Evolutionary conservation across 2,888 invertebrate species (phyloP).

Genomic region (Tetragonisca angustula): DNA sequence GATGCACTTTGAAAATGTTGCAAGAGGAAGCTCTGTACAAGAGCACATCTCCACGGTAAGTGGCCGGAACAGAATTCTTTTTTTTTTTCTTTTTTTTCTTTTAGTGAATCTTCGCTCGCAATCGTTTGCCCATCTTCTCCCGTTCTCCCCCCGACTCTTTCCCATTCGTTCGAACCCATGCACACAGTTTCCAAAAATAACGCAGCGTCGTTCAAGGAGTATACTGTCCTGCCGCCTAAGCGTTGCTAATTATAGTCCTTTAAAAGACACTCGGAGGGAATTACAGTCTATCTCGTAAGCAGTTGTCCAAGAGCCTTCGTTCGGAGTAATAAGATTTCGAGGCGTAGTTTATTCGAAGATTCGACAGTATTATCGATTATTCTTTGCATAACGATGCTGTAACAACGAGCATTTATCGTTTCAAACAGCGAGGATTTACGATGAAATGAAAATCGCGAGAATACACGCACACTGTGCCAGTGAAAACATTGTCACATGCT

Average conservation of each 20-base stretch:
- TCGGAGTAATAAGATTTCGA: background rate
- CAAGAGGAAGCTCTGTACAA: conserved; percentile 80
- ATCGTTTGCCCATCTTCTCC: conserved; percentile 18
- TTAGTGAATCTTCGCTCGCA: conserved; percentile 2
- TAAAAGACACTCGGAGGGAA: conserved; percentile 59
- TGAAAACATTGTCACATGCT: conserved; percentile 39
- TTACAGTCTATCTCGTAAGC: conserved; percentile 42
- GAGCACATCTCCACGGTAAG: conserved; percentile 77
- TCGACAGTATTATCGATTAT: conserved; percentile 15
- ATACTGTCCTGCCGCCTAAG: conserved; percentile 58
- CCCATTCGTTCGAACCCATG: conserved; percentile 42
- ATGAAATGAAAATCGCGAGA: background rate
- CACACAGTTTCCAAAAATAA: conserved; percentile 68
- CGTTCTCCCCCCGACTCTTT: conserved; percentile 22
- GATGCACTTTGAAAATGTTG: conserved; percentile 79
- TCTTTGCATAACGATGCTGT: background rate
- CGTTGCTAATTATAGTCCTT: conserved; percentile 72
- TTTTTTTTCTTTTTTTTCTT: background rate
- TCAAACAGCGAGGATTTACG: background rate
- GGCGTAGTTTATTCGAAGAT: conserved; percentile 55
- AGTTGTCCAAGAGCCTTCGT: conserved; percentile 17
- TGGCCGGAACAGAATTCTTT: conserved; percentile 31
- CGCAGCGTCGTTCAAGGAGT: conserved; percentile 65
- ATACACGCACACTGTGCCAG: conserved; percentile 23
- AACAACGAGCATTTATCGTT: background rate